phyloP scores from a whole-genome alignment of 2,113 vertebrate species.

The Alouatta palliata region DNA sequence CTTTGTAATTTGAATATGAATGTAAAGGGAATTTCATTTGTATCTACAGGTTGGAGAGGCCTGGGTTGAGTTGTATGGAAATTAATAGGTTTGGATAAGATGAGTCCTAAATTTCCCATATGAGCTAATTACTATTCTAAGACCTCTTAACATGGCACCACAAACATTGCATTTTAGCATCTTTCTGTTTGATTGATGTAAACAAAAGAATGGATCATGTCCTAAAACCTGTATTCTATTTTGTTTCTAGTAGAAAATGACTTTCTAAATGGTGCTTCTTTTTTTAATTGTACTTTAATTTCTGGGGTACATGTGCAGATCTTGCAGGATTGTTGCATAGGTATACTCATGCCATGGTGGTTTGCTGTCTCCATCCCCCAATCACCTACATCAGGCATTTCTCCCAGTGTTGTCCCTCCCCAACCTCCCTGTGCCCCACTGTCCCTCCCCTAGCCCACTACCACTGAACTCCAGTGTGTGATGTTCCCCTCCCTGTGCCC shows the following conservation, averaged over 20 bases:
- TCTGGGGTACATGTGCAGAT: too few relatives aligned
- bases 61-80: background rate
- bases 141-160: background rate
- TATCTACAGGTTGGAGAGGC: background rate
- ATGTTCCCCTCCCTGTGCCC: too few relatives aligned
- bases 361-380: too few relatives aligned
- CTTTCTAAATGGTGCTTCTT: background rate
- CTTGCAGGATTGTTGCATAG: too few relatives aligned
- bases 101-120: background rate
- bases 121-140: background rate
- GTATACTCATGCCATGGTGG: too few relatives aligned
- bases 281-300: background rate
- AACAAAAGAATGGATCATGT: slow-evolving; percentile 1
- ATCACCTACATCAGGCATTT: too few relatives aligned
- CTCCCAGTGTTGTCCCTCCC: too few relatives aligned
- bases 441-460: too few relatives aligned
- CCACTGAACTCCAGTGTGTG: too few relatives aligned
- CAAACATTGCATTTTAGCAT: background rate
- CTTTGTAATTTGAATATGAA: slow-evolving; percentile 15
- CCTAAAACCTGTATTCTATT: background rate
- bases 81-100: background rate
- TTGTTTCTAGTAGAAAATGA: background rate
- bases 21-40: background rate
- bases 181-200: background rate
- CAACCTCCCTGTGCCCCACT: too few relatives aligned